Evolutionary conservation across 1,140 invertebrate genomes (phyloP), one percentile per base, ranked within the genome.

Genomic region (Heliconius melpomene): DNA sequence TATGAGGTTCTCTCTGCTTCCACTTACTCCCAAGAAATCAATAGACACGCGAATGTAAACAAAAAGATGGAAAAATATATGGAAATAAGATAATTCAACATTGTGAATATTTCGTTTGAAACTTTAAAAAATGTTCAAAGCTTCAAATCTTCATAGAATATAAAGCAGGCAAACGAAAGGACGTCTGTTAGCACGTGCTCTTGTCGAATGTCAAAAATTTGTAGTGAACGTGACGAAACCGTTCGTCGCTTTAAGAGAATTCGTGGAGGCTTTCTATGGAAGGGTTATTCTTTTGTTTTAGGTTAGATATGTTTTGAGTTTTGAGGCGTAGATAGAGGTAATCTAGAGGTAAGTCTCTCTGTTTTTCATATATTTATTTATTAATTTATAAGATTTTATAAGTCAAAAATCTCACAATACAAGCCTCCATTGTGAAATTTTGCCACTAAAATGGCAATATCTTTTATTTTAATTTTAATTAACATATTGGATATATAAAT

Each of bases 151-250:
- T 66, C 23, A 29, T 29, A 29, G 60, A 66, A 66, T 66, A 29
- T n/a, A 66, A 29, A 66, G 60, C 26, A 66, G 60, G 26, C 60
- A 66, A 66, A 66, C 29, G 60, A 66, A 66, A 29, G 60, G 60
- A 29, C 60, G 26, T 66, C 11, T 66, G 60, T 66, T 29, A 66
- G 60, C 60, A 66, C 60, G 60, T 66, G 60, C 60, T 66, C 23
- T 66, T 66, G 60, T 66, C 60, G 13, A 66, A 66, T 66, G 60
- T 66, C 60, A 66, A 66, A 66, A 66, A 66, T 29, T 66, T 66
- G 60, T n/a, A 26, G 60, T 13, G 60, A 66, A 66, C 60, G 60
- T 66, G 60, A 66, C 60, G 26, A 29, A 66, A 66, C 26, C 26
- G 26, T 66, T 66, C 60, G 13, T 66, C 60, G 60, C 8, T 66